Conservation (phyloP, 2,113 vertebrate genomes). For the Anoura caudifer region DNA sequence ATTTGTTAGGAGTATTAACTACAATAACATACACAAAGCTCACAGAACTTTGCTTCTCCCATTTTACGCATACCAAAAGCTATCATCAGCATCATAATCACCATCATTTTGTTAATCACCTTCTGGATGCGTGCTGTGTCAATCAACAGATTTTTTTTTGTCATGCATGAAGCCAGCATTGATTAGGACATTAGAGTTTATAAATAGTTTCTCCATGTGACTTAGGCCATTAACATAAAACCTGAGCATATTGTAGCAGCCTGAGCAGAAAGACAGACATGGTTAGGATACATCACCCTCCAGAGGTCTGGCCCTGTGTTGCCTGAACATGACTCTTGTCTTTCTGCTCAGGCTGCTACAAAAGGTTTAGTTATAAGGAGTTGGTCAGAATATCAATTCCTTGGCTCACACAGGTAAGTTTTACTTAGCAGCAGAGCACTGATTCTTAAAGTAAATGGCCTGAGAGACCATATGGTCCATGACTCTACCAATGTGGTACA, state of each 20-base stretch:
- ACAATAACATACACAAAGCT: neutral
- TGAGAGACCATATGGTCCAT: neutral
- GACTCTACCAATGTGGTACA: neutral
- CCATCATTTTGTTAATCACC: neutral
- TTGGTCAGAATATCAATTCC: neutral
- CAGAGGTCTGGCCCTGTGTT: neutral
- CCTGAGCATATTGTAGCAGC: no score
- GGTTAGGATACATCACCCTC: neutral
- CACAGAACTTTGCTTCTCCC: neutral
- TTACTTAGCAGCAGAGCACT: neutral
- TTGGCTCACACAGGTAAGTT: neutral
- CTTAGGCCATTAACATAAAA: neutral
- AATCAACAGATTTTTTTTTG: neutral
- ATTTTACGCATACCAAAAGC: neutral
- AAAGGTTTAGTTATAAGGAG: neutral
- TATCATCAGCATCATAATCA: neutral
- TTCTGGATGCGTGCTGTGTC: neutral
- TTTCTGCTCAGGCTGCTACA: neutral
- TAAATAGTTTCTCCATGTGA: neutral
- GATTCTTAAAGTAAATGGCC: neutral
- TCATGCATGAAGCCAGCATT: neutral
- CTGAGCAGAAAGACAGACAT: accelerated
- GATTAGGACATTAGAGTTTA: neutral
- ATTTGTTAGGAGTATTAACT: neutral
- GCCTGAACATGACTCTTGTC: neutral